Evolutionary conservation across 2,113 vertebrate genomes (phyloP).

Genomic region (Neomonachus schauinslandi): DNA sequence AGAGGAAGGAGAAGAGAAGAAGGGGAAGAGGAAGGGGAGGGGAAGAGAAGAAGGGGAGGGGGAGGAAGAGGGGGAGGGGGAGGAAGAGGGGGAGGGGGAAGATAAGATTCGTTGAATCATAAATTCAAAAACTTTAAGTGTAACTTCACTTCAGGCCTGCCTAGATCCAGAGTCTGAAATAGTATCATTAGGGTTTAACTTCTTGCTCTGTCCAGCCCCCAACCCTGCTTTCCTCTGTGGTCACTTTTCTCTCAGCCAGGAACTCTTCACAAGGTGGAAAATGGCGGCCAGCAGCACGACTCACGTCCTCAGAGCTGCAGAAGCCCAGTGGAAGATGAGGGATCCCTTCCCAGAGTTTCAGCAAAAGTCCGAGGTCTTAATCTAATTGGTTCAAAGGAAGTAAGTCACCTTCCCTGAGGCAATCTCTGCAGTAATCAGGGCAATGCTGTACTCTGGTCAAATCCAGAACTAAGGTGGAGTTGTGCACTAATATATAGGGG

Average conservation of each 20-base stretch:
- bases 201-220: neutral
- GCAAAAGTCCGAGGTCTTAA: neutral
- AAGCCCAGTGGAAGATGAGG: neutral
- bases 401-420: neutral
- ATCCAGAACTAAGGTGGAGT: neutral
- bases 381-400: neutral
- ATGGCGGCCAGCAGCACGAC: neutral
- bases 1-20: neutral
- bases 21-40: too few relatives aligned
- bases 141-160: neutral
- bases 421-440: neutral
- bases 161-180: neutral
- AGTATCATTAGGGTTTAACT: neutral
- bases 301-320: neutral
- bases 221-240: neutral
- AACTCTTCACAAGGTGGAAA: neutral
- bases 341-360: neutral
- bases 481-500: accelerated
- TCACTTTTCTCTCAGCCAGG: neutral
- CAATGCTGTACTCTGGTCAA: neutral
- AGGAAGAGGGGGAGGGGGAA: neutral
- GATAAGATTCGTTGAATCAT: neutral
- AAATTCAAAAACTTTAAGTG: neutral
- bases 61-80: too few relatives aligned
- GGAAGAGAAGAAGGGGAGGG: too few relatives aligned